A percentile compares a stretch with the other conserved stretches of the same genome.
Conservation (phyloP, 2,113 vertebrate species). For the Uropsilus gracilis region DNA sequence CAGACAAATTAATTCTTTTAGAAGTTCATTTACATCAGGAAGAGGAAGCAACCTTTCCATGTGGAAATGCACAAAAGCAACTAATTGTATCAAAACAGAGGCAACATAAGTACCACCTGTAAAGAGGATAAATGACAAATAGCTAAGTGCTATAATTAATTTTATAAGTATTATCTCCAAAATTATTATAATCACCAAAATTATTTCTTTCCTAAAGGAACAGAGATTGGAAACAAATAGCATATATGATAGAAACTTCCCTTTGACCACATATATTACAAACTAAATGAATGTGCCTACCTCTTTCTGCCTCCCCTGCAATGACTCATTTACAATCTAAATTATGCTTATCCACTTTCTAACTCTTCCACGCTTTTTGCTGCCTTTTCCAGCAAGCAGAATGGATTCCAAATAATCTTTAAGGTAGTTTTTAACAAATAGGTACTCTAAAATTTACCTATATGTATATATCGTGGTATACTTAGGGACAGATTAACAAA, state of each 20-base stretch:
- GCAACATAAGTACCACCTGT: not conserved
- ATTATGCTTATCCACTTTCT: not conserved
- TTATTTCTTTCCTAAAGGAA: not conserved
- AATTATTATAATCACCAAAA: not conserved
- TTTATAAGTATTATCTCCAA: not conserved
- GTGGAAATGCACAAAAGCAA: not conserved
- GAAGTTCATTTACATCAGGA: not conserved
- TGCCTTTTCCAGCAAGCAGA: not conserved
- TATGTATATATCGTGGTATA: not conserved
- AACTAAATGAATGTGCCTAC: not conserved
- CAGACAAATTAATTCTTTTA: not conserved
- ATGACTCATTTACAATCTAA: not conserved
- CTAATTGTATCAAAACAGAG: constrained; percentile 8
- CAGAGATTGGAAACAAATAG: not conserved
- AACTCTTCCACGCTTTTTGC: not conserved
- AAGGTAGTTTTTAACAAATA: not conserved
- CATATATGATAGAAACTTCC: constrained; percentile 2
- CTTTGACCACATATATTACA: not conserved
- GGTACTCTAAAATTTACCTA: not conserved
- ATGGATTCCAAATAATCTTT: not conserved
- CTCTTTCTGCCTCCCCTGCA: not conserved
- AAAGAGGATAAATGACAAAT: not conserved
- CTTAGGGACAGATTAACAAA: not conserved
- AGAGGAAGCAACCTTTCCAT: not conserved
- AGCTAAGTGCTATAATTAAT: not conserved